Percentiles rank a stretch among this genome's conserved stretches.
These are phyloP conservation scores for Oligia fasciuncula DNA, from an alignment of 2,888 invertebrate genomes.

Conservation along the genomic window DNA sequence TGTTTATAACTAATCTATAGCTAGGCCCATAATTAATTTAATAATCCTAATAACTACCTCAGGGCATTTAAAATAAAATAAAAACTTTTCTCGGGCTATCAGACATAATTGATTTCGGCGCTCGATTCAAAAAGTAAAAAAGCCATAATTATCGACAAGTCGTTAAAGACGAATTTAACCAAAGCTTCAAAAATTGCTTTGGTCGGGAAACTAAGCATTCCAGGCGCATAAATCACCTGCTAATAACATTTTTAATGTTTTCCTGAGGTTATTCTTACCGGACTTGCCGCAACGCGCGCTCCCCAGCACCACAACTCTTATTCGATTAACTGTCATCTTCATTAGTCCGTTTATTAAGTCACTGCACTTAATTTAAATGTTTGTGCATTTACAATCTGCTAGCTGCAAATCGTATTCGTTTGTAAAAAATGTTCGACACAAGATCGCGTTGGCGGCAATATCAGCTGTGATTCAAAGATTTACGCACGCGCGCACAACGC, in stretches of 20 bases:
- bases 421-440: constrained; percentile 68
- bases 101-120: constrained; percentile 84
- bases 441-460: constrained; percentile 82
- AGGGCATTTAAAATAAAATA: constrained; percentile 80
- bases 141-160: constrained; percentile 69
- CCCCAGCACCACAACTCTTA: constrained; percentile 94
- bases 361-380: constrained; percentile 72
- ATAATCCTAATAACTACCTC: constrained; percentile 78
- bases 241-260: constrained; percentile 69
- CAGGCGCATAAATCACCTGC: constrained; percentile 68
- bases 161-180: constrained; percentile 73
- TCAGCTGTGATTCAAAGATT: constrained; percentile 82
- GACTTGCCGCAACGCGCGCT: constrained; percentile 94
- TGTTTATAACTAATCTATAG: constrained; percentile 68
- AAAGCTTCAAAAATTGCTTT: constrained; percentile 59
- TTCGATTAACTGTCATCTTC: constrained; percentile 95
- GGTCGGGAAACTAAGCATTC: constrained; percentile 64
- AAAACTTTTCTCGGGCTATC: constrained; percentile 77
- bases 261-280: constrained; percentile 88
- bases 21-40: constrained; percentile 80
- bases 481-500: constrained; percentile 86
- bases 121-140: constrained; percentile 72
- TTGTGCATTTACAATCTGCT: constrained; percentile 72
- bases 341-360: constrained; percentile 79
- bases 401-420: constrained; percentile 63